Base-by-base conservation (phyloP, 1,140 invertebrate species). In the Drosophila arawakana region DNA sequence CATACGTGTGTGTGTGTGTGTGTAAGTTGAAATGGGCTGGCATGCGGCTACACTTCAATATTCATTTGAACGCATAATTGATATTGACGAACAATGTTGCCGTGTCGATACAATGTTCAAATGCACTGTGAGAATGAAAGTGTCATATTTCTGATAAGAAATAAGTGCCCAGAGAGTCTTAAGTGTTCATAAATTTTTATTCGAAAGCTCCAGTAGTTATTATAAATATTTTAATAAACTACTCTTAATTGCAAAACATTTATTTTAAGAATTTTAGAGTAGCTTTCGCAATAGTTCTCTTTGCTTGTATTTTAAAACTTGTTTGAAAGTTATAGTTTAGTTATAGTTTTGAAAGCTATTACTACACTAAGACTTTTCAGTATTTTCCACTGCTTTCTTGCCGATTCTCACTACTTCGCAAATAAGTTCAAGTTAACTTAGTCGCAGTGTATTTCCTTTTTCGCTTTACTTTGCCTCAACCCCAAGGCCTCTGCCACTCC, bases 41-140 rank as follows among this genome's bases (percentile, higher is more conserved):
- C 74, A 73, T 78, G 80, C 84, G 77, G 71, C 80, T 90, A 79
- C 85, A 89, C 84, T 89, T 89, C 85, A 89, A 89, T 89, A 90
- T 89, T 89, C 85, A 90, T 90, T 89, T 89, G 81, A 71, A 85
- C 75, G 85, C 85, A 90, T 89, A 89, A 89, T 89, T 89, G 85
- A 89, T 89, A 85, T 85, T 80, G 85, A 85, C 85, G 84, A 89
- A 89, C 84, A 89, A 89, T 89, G 84, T 89, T 89, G 80, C 73
- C 62, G 44, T 50, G 46, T 63, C 76, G 49, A 35, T 52, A 69
- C 78, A 69, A 67, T 76, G 79, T 69, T 34, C 37, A 59, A 43
- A 30, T 74, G 54, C 83, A 86, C 71, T 86, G 71, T 9, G 46
- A 67, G 39, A 86, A 81, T 71, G n/a, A 0, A 21, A 0, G 37